Percentiles rank a stretch among this genome's conserved stretches.
Conservation (phyloP, 1,140 invertebrate genomes). For the Ooceraea biroi region DNA sequence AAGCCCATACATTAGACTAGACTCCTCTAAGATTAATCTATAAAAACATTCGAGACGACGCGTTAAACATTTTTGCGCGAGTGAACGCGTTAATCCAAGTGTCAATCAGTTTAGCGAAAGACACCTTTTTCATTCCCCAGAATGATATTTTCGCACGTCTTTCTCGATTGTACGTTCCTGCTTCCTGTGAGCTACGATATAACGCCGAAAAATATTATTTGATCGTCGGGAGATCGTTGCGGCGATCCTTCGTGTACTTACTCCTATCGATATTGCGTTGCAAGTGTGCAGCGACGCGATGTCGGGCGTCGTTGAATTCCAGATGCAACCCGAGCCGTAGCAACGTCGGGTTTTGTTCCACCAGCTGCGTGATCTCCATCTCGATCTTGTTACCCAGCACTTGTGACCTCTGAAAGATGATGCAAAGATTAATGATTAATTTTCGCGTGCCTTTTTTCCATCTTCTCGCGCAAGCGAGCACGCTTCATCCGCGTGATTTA, state of each 20-base stretch:
- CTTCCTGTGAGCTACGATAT: not conserved
- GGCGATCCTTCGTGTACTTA: slow-evolving; percentile 87
- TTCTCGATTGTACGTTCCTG: not conserved
- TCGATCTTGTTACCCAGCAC: slow-evolving; percentile 98
- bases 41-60: not conserved
- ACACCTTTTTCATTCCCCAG: not conserved
- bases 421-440: slow-evolving; percentile 14
- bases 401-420: slow-evolving; percentile 92
- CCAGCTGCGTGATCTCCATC: slow-evolving; percentile 97
- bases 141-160: not conserved
- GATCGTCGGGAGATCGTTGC: not conserved
- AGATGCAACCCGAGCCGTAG: slow-evolving; percentile 97
- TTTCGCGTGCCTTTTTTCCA: not conserved
- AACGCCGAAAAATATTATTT: not conserved
- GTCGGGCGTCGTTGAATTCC: slow-evolving; percentile 98
- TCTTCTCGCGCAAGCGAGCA: not conserved
- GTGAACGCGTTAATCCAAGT: too few relatives aligned
- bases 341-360: slow-evolving; percentile 97
- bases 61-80: not conserved
- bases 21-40: not conserved
- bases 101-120: not conserved
- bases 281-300: slow-evolving; percentile 96
- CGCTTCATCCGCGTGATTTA: not conserved
- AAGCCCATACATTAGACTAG: not conserved
- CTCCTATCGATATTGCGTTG: slow-evolving; percentile 98